Evolutionary conservation across 2,797 vertebrate genomes (phyloP).

Genomic region (Myripristis jacobus): DNA sequence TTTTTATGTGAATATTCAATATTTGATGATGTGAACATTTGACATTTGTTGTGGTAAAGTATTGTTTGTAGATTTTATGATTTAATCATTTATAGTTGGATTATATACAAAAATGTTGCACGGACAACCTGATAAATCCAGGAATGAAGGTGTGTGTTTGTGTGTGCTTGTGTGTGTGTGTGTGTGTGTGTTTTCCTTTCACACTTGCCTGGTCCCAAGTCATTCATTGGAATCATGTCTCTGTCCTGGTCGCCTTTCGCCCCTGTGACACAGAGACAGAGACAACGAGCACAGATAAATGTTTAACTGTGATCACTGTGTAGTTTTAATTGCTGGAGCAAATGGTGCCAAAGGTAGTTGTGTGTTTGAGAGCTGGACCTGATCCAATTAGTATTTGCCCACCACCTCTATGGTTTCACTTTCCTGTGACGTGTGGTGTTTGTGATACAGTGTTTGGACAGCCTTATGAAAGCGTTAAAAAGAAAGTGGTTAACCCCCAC

Average conservation of each 20-base stretch:
- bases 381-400: slow-evolving; percentile 7
- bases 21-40: too few species aligned
- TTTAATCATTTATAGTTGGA: background rate
- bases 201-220: slow-evolving; percentile 90
- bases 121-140: too few species aligned
- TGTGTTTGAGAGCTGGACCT: slow-evolving; percentile 11
- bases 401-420: background rate
- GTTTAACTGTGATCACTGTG: background rate
- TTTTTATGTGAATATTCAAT: background rate
- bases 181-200: background rate
- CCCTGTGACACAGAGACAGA: slow-evolving; percentile 68
- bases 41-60: too few species aligned
- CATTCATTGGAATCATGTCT: slow-evolving; percentile 95
- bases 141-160: background rate
- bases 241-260: slow-evolving; percentile 90
- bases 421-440: background rate
- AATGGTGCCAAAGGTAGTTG: slow-evolving; percentile 12
- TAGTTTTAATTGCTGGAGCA: background rate
- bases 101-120: too few species aligned
- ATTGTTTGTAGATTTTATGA: background rate
- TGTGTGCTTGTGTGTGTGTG: background rate
- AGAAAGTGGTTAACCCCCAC: slow-evolving; percentile 10
- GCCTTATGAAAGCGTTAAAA: background rate
- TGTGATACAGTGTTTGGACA: slow-evolving; percentile 5
- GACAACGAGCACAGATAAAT: slow-evolving; percentile 10